Percentiles rank a stretch among this genome's conserved stretches.
phyloP scores from a whole-genome alignment of 2,888 invertebrate species.

The Eurytoma californica region DNA sequence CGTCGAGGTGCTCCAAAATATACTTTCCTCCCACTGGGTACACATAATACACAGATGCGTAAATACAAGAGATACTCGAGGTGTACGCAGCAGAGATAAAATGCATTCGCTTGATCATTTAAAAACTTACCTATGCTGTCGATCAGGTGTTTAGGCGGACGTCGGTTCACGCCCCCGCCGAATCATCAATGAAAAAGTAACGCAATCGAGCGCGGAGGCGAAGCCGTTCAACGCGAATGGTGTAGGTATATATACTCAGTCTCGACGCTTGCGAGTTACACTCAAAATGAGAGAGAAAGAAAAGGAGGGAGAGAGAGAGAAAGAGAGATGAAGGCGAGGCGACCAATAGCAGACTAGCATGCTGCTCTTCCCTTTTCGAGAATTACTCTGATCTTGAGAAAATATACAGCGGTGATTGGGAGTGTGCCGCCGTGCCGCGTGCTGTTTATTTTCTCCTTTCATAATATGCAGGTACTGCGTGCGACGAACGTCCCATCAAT shows the following conservation, averaged over 20 bases:
- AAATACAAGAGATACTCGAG: slow-evolving; percentile 29
- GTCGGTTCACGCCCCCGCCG: slow-evolving; percentile 21
- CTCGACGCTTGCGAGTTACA: neutral
- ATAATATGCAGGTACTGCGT: no score
- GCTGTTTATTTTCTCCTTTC: neutral
- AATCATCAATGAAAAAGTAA: slow-evolving; percentile 27
- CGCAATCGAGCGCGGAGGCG: neutral
- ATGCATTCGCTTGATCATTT: neutral
- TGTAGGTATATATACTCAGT: slow-evolving; percentile 12
- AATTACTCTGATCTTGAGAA: slow-evolving; percentile 19
- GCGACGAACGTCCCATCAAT: no score
- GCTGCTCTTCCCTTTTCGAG: slow-evolving; percentile 57
- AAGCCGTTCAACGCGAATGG: neutral
- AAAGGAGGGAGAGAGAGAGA: slow-evolving; percentile 15
- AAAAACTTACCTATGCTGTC: neutral
- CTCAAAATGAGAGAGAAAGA: neutral
- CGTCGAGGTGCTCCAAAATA: no score
- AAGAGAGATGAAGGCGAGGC: neutral
- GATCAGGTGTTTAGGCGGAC: slow-evolving; percentile 12
- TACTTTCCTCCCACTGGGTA: no score
- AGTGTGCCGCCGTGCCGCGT: no score
- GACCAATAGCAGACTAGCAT: slow-evolving; percentile 53
- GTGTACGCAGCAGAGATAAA: slow-evolving; percentile 11
- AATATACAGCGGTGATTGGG: neutral
- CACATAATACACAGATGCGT: neutral